These are phyloP conservation scores for Diplodus puntazzo DNA, from an alignment of 2,797 vertebrate genomes.

Conservation along the genomic window DNA sequence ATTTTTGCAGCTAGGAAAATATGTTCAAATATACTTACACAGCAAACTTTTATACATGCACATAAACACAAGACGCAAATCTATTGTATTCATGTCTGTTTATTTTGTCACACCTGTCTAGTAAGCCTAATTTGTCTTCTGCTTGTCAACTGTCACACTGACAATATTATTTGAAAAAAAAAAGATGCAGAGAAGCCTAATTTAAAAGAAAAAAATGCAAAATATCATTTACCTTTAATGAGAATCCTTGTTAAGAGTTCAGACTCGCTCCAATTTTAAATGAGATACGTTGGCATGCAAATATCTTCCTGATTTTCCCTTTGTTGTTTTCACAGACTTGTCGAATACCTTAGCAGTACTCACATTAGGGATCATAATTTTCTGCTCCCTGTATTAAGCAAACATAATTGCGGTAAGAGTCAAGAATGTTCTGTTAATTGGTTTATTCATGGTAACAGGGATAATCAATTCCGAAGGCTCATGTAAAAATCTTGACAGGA, in stretches of 20 bases:
- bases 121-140: too few relatives aligned
- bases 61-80: too few relatives aligned
- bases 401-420: not conserved
- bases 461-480: not conserved
- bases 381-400: not conserved
- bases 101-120: too few relatives aligned
- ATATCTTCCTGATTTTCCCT: not conserved
- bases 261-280: not conserved
- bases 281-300: not conserved
- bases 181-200: not conserved
- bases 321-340: not conserved
- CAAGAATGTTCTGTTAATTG: conserved; percentile 11
- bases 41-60: too few relatives aligned
- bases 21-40: too few relatives aligned
- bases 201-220: not conserved
- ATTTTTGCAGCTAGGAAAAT: too few relatives aligned
- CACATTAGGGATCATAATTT: not conserved
- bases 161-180: too few relatives aligned
- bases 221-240: not conserved
- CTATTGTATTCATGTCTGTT: too few relatives aligned
- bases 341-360: not conserved
- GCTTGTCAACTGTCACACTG: too few relatives aligned
- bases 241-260: not conserved
- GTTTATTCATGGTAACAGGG: not conserved
- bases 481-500: not conserved